Percentiles rank a stretch among this genome's conserved stretches.
These are phyloP conservation scores for Eurytoma adleriae DNA, from an alignment of 2,888 invertebrate genomes.

Conservation along the genomic window DNA sequence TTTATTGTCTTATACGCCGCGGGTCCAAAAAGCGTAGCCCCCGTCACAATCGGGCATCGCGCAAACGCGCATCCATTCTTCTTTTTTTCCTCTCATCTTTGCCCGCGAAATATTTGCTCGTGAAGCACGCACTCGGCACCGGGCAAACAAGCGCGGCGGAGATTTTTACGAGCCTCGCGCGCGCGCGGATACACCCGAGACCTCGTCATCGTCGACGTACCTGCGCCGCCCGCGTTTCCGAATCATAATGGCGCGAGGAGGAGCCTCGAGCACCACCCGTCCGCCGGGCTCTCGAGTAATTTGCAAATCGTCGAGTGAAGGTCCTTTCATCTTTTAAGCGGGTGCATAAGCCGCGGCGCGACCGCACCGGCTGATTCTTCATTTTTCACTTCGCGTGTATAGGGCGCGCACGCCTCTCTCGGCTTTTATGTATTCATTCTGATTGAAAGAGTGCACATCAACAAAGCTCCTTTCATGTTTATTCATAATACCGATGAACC, in stretches of 20 bases:
- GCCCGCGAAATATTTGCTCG: background rate
- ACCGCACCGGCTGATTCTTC: background rate
- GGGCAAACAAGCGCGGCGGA: constrained; percentile 16
- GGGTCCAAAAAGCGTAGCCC: no score
- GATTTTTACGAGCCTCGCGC: constrained; percentile 28
- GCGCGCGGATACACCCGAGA: constrained; percentile 22
- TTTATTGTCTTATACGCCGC: no score
- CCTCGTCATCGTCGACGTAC: background rate
- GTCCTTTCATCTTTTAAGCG: constrained; percentile 19
- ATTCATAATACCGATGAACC: no score
- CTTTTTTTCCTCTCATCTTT: constrained; percentile 14
- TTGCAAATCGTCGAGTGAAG: constrained; percentile 9
- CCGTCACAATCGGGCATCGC: background rate
- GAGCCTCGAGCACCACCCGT: background rate
- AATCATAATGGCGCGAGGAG: no score
- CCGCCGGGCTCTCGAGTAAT: background rate
- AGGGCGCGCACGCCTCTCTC: no score
- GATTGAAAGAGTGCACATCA: background rate
- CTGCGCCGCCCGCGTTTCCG: background rate
- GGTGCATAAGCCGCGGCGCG: background rate
- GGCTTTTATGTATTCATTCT: no score
- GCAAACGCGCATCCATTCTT: background rate
- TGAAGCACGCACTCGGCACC: background rate
- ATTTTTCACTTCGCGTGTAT: constrained; percentile 11
- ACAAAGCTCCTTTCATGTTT: background rate